Base-by-base conservation (phyloP, 2,113 vertebrate species). In the Lampris megalopsis region DNA sequence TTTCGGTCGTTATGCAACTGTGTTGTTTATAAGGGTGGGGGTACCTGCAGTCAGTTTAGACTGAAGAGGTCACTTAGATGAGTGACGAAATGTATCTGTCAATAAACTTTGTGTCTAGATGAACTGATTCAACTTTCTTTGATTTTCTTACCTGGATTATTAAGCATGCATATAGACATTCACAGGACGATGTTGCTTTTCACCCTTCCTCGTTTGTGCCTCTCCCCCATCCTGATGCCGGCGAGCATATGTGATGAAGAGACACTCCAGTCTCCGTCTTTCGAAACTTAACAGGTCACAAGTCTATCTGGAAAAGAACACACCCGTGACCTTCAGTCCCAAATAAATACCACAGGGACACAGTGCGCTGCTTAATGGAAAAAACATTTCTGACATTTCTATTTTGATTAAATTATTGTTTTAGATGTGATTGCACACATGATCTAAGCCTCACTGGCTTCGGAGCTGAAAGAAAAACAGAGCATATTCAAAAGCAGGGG, bases 361-460 rank as follows among this genome's bases (percentile, higher is more conserved):
- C 2, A 5, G n/a, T n/a, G 11, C 11, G 50, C 10, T n/a, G 4
- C 7, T 13, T 38, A 50, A 60, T 38, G 4, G 59, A 38, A 66
- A 52, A 68, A 73, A 66, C 45, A 66, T 84, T 24, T 24, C 24
- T 24, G 24, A 24, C 24, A 52, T 10, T 52, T 3, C 6, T 10
- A 10, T 3, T 82, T 79, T 77, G 43, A 81, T 66, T 24, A 5
- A 75, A 71, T 85, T 58, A 42, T 2, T 2, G 24, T 24, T 24
- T 76, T 64, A 53, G 57, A 79, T 83, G 10, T 36, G 58, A 86
- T 83, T 64, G 50, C 8, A 73, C 13, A 36, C 36, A 6, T 11
- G 13, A 52, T 8, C 13, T 10, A 10, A 6, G 3, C 49, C 24
- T 24, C 24, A 24, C 24, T 69, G 68, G 41, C 37, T 54, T 62